Evolutionary conservation across 1,140 invertebrate species (phyloP).

Genomic region (Charaxes varanes): DNA sequence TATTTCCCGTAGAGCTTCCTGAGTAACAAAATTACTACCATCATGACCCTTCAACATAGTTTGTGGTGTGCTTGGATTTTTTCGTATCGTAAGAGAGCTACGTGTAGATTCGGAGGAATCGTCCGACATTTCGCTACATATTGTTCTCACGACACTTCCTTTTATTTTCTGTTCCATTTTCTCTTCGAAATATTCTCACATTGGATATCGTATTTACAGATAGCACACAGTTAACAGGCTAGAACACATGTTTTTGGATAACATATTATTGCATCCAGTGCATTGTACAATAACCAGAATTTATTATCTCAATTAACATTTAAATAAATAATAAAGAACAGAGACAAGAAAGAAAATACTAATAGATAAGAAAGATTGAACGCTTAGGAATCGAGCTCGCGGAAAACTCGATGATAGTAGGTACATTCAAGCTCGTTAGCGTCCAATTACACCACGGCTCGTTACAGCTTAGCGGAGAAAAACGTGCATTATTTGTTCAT

Average conservation of each 20-base stretch:
- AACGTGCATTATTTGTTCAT: too few species aligned
- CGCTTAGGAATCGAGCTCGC: too few species aligned
- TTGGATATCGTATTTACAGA: slow-evolving; percentile 3
- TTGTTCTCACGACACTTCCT: slow-evolving; percentile 9
- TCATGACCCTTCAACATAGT: not conserved
- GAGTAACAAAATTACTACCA: not conserved
- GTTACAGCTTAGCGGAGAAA: too few species aligned
- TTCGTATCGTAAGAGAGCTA: not conserved
- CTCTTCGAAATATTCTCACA: slow-evolving; percentile 1
- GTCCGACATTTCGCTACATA: too few species aligned
- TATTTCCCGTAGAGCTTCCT: not conserved
- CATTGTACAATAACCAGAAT: too few species aligned
- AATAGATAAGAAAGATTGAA: too few species aligned
- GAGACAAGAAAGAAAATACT: too few species aligned
- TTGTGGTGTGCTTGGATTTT: not conserved
- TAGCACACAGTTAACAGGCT: not conserved
- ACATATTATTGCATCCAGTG: not conserved
- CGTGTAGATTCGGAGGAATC: slow-evolving; percentile 1
- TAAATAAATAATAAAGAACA: too few species aligned
- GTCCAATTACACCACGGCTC: too few species aligned
- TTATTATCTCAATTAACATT: too few species aligned
- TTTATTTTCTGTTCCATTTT: not conserved
- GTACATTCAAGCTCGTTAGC: too few species aligned
- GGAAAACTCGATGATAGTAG: too few species aligned
- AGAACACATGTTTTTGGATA: slow-evolving; percentile 1